These are phyloP conservation scores for Rhizoglyphus robini DNA, from an alignment of 1,140 invertebrate genomes.

Conservation along the genomic window DNA sequence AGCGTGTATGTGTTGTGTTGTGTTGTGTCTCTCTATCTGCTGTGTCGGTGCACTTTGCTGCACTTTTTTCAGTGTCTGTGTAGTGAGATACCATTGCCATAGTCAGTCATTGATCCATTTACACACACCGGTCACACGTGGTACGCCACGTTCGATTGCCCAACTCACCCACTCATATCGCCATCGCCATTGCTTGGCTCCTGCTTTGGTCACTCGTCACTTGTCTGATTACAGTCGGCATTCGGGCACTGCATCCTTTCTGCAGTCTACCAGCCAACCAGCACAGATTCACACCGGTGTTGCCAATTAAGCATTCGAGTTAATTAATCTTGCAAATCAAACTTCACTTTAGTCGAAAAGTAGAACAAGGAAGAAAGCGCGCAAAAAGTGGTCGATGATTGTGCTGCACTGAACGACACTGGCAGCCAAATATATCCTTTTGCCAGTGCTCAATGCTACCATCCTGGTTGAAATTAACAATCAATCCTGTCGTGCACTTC, in stretches of 20 bases:
- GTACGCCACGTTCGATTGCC: no score
- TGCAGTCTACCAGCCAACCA: no score
- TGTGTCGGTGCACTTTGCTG: neutral
- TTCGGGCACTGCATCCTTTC: no score
- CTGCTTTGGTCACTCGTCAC: no score
- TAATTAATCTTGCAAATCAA: neutral
- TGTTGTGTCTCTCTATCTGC: neutral
- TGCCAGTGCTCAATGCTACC: neutral
- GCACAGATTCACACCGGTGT: no score
- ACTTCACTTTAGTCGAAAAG: neutral
- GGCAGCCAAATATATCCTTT: constrained; percentile 10
- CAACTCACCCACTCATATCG: no score
- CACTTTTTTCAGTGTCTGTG: neutral
- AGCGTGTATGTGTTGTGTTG: neutral
- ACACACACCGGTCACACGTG: neutral
- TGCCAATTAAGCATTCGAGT: constrained; percentile 1
- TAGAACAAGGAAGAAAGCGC: constrained; percentile 9
- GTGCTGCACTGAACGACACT: neutral
- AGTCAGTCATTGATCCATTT: constrained; percentile 10
- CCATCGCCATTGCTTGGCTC: no score
- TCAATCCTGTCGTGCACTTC: no score
- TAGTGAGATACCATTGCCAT: neutral
- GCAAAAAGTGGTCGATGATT: neutral
- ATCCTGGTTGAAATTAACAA: constrained; percentile 12
- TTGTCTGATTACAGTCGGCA: no score